Base-by-base conservation (phyloP, 2,113 vertebrate genomes). In the Gymnobelideus leadbeateri region DNA sequence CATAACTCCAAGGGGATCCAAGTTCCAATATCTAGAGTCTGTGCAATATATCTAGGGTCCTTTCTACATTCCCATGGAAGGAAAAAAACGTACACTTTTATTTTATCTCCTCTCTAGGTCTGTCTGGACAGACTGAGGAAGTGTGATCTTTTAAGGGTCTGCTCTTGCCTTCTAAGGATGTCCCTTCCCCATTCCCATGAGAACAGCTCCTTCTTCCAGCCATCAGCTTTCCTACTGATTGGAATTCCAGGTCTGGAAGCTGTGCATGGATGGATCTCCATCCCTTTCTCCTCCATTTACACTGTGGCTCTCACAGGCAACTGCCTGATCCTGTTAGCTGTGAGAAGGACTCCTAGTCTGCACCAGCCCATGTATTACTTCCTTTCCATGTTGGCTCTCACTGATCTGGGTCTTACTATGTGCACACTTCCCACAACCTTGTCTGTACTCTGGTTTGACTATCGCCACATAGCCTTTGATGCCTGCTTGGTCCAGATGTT, bases 331-430 rank as follows among this genome's bases (percentile, higher is more conserved):
- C 90, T 99, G 1, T 91, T 98, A 96, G 91, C 98, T 96, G 89
- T 98, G 50, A 93, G 54, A 90, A 98, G 3, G 52, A 98, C 98
- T 16, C 97, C 95, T 0, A 97, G 96, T 1, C 98, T 99, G 0
- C 98, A 98, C 0, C 97, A 98, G 51, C 98, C 98, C 9, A 98
- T 98, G 98, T 98, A 98, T 89, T 98, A 96, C 26, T 98, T 99
- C 96, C 98, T 98, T 51, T 98, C 96, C 95, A 98, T 98, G 97
- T 89, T 98, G 97, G 98, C 98, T 0, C 1, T 98, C 91, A 97
- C 92, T 0, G 97, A 98, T 43, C 95, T 98, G 97, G 98, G 96
- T 9, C 54, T 98, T 96, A 97, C 92, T 0, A 61, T 98, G 0
- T 97, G 97, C n/a, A 98, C 98, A 0, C 93, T 99, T 77, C 98